Percentiles rank a stretch among this genome's conserved stretches.
Evolutionary conservation across 2,113 vertebrate species (phyloP).

Genomic region (Aythya baeri): DNA sequence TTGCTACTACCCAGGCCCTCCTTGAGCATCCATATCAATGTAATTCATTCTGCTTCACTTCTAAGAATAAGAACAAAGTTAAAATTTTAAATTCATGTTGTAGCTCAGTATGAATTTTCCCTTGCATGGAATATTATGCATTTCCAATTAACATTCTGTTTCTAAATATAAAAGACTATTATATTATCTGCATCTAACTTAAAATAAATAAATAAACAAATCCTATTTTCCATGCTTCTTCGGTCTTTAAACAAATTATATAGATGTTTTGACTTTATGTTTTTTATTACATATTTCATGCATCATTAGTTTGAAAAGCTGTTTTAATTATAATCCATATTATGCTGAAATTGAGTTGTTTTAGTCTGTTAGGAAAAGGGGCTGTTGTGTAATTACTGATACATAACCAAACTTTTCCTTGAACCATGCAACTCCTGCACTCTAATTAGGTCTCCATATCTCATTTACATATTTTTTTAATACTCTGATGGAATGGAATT

Average conservation of each 20-base stretch:
- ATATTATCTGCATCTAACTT: background rate
- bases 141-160: background rate
- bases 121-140: background rate
- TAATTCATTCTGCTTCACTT: background rate
- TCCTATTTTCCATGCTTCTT: background rate
- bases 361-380: constrained; percentile 25
- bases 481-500: constrained; percentile 7
- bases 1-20: background rate
- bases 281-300: constrained; percentile 26
- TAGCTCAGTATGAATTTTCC: background rate
- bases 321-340: constrained; percentile 48
- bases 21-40: background rate
- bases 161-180: background rate
- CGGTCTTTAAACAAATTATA: constrained; percentile 13
- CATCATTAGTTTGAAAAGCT: constrained; percentile 45
- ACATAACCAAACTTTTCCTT: constrained; percentile 37
- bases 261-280: background rate
- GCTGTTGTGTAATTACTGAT: constrained; percentile 33
- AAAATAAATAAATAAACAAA: background rate
- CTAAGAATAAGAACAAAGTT: background rate
- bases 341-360: constrained; percentile 41
- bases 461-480: constrained; percentile 44
- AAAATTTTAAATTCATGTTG: background rate
- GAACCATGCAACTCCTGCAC: constrained; percentile 10
- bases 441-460: constrained; percentile 29